phyloP scores from a whole-genome alignment of 2,113 vertebrate species.

The Todiramphus saurophagus region DNA sequence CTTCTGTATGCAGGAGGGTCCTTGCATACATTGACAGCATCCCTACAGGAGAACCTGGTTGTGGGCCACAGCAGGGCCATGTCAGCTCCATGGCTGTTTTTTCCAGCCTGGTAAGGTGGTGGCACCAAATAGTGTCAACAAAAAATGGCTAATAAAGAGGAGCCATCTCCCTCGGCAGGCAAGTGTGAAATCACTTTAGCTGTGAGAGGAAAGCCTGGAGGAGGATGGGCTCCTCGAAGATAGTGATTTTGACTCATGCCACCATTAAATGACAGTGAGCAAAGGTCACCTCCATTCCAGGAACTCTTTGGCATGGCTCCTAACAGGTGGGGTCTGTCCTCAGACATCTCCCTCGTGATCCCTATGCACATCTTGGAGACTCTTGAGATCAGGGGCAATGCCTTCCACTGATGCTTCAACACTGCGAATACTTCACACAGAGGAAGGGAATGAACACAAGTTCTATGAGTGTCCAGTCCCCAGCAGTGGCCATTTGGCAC shows the following conservation, averaged over 20 bases:
- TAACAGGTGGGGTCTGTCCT: too few relatives aligned
- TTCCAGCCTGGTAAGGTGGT: not conserved
- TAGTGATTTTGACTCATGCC: not conserved
- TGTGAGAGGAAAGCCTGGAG: not conserved
- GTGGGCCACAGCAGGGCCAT: not conserved
- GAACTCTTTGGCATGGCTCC: not conserved
- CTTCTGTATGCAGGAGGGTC: not conserved
- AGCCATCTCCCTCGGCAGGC: slow-evolving; percentile 14
- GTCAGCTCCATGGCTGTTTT: not conserved
- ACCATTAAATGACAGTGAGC: not conserved
- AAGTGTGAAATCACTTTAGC: not conserved
- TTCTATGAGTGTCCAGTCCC: too few relatives aligned
- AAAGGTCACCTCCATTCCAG: not conserved
- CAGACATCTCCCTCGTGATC: too few relatives aligned
- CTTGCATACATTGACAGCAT: not conserved
- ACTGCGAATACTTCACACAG: too few relatives aligned
- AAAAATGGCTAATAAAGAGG: not conserved
- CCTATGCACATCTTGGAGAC: too few relatives aligned
- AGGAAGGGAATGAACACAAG: too few relatives aligned
- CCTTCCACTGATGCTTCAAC: too few relatives aligned
- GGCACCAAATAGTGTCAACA: not conserved
- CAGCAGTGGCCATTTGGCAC: too few relatives aligned
- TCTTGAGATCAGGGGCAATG: too few relatives aligned
- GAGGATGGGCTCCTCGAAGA: not conserved
- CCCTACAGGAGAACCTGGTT: not conserved